These are phyloP conservation scores for Drosophila pullipes DNA, from an alignment of 2,888 invertebrate species.

Conservation along the genomic window DNA sequence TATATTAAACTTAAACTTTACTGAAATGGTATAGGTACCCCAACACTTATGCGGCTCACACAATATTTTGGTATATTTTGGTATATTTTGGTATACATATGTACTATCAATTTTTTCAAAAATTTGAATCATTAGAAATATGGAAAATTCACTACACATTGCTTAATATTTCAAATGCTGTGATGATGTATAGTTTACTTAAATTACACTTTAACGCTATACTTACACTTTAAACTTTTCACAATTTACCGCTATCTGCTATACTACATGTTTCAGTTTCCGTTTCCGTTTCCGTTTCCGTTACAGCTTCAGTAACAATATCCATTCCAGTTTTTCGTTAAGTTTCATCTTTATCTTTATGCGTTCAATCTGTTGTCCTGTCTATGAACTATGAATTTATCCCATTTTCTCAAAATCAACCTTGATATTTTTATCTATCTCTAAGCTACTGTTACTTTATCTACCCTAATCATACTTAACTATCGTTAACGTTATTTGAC, in stretches of 20 bases:
- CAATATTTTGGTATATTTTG: not conserved
- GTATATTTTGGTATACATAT: not conserved
- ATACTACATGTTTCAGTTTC: slow-evolving; percentile 8
- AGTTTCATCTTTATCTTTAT: slow-evolving; percentile 8
- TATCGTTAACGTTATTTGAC: slow-evolving; percentile 32
- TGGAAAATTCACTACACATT: not conserved
- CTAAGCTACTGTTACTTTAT: slow-evolving; percentile 14
- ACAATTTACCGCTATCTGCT: slow-evolving; percentile 25
- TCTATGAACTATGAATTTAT: slow-evolving; percentile 2
- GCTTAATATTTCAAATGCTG: not conserved
- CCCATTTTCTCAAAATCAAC: slow-evolving; percentile 1
- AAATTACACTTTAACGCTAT: slow-evolving; percentile 4
- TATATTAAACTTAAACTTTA: not conserved
- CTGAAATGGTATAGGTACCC: slow-evolving; percentile 4
- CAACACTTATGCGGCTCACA: slow-evolving; percentile 1
- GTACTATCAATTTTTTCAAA: not conserved
- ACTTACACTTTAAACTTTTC: slow-evolving; percentile 6
- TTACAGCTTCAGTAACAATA: slow-evolving; percentile 15
- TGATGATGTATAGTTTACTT: not conserved
- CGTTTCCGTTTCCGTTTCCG: slow-evolving; percentile 6
- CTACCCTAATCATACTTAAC: slow-evolving; percentile 24
- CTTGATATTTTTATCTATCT: slow-evolving; percentile 11
- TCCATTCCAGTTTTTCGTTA: slow-evolving; percentile 24
- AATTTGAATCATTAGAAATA: not conserved
- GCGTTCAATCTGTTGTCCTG: slow-evolving; percentile 14